Conservation (phyloP, 35 echinoderm and acorn worm species). For the Eucidaris tribuloides region DNA sequence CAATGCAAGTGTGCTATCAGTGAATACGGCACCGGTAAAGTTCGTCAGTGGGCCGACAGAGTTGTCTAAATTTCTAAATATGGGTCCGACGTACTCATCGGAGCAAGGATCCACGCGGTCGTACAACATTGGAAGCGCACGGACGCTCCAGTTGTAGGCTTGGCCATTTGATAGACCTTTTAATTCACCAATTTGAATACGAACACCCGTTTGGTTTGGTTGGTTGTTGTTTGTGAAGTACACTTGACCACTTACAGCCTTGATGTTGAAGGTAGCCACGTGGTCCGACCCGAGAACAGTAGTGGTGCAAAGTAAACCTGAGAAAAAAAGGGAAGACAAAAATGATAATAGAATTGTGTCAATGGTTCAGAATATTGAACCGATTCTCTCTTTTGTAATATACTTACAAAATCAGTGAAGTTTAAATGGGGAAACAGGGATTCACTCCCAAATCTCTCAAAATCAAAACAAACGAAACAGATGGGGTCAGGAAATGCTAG, state of each 20-base stretch:
- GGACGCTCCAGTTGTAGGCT: slow-evolving; percentile 46
- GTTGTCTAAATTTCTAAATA: slow-evolving; percentile 20
- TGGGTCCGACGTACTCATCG: slow-evolving; percentile 13
- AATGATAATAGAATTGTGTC: too few relatives aligned
- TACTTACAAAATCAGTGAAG: too few relatives aligned
- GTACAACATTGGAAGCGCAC: slow-evolving; percentile 70
- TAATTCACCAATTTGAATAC: not conserved
- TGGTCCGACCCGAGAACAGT: too few relatives aligned
- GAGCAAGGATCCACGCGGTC: slow-evolving; percentile 39
- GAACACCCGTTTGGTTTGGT: not conserved
- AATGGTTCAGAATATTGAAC: too few relatives aligned
- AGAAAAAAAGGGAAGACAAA: too few relatives aligned
- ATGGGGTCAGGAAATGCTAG: too few relatives aligned
- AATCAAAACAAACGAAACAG: too few relatives aligned
- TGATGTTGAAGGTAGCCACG: slow-evolving; percentile 61
- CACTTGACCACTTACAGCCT: slow-evolving; percentile 29
- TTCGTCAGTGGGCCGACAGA: slow-evolving; percentile 35
- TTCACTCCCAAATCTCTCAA: too few relatives aligned
- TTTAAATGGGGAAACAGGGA: too few relatives aligned
- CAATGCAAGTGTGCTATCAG: slow-evolving; percentile 10
- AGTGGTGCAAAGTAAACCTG: too few relatives aligned
- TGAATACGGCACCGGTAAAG: slow-evolving; percentile 1
- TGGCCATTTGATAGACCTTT: slow-evolving; percentile 17
- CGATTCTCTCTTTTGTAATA: too few relatives aligned
- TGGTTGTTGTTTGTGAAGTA: not conserved